These are phyloP conservation scores for Dermolepida albohirtum DNA, from an alignment of 2,888 invertebrate genomes.

Conservation along the genomic window DNA sequence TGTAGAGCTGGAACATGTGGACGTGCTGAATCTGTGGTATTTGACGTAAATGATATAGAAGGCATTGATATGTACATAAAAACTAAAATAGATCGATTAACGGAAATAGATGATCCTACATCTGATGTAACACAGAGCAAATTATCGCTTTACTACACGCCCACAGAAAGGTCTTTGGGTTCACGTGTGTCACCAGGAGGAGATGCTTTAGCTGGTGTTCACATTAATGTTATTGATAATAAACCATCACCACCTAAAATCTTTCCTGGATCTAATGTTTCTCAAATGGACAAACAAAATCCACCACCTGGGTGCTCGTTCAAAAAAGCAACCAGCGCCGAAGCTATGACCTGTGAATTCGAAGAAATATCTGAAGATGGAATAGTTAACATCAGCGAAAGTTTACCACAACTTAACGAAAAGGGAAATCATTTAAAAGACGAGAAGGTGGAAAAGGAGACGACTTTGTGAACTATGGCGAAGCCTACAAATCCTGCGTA, in stretches of 20 bases:
- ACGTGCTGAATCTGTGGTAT: constrained; percentile 79
- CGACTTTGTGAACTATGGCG: constrained; percentile 20
- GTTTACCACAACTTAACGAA: constrained; percentile 63
- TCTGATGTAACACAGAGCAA: constrained; percentile 73
- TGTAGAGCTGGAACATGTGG: constrained; percentile 88
- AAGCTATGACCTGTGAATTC: constrained; percentile 37
- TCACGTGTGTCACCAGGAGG: constrained; percentile 64
- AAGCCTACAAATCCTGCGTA: constrained; percentile 17
- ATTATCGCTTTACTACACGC: constrained; percentile 85
- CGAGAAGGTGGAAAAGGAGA: constrained; percentile 19
- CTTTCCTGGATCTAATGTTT: constrained; percentile 23
- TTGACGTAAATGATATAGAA: constrained; percentile 74
- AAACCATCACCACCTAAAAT: constrained; percentile 49
- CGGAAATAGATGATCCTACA: constrained; percentile 64
- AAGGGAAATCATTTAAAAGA: neutral
- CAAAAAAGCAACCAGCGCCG: constrained; percentile 53
- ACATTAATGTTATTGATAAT: constrained; percentile 75
- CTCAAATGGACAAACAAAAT: constrained; percentile 9
- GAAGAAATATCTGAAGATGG: constrained; percentile 55
- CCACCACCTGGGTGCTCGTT: neutral
- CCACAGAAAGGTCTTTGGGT: constrained; percentile 76
- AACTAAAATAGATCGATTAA: constrained; percentile 73
- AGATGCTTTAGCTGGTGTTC: constrained; percentile 70
- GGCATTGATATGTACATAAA: constrained; percentile 77
- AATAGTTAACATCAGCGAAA: constrained; percentile 54